Evolutionary conservation across 2,888 invertebrate species (phyloP).

Genomic region (Candidula unifasciata): DNA sequence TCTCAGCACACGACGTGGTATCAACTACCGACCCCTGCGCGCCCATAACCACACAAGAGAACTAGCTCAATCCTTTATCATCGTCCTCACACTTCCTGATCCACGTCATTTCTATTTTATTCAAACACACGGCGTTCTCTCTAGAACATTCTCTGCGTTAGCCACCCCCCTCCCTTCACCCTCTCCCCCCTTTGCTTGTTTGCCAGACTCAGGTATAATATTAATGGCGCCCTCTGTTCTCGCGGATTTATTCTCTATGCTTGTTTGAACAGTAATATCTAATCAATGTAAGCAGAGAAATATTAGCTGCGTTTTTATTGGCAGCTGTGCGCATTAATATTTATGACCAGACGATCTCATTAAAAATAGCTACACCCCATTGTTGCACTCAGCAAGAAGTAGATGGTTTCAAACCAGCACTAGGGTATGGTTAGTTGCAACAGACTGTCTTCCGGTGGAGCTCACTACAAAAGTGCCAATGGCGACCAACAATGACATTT

Average conservation of each 20-base stretch:
- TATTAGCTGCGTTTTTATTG: not conserved
- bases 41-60: too few relatives aligned
- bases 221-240: not conserved
- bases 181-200: not conserved
- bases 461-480: too few relatives aligned
- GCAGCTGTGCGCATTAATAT: slow-evolving; percentile 26
- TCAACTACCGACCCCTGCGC: too few relatives aligned
- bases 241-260: not conserved
- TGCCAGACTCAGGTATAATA: not conserved
- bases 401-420: too few relatives aligned
- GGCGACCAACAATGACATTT: too few relatives aligned
- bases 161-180: not conserved
- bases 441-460: too few relatives aligned
- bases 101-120: not conserved
- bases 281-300: not conserved
- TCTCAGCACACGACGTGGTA: too few relatives aligned
- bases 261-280: not conserved
- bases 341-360: slow-evolving; percentile 6
- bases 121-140: not conserved
- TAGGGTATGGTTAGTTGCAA: too few relatives aligned
- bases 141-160: not conserved
- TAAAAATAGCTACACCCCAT: not conserved
- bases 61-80: too few relatives aligned
- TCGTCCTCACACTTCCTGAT: too few relatives aligned
- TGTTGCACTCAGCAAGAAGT: not conserved